A percentile compares a stretch with the other conserved stretches of the same genome.
Conservation (phyloP, 2,113 vertebrate species). For the Barbus barbus region DNA sequence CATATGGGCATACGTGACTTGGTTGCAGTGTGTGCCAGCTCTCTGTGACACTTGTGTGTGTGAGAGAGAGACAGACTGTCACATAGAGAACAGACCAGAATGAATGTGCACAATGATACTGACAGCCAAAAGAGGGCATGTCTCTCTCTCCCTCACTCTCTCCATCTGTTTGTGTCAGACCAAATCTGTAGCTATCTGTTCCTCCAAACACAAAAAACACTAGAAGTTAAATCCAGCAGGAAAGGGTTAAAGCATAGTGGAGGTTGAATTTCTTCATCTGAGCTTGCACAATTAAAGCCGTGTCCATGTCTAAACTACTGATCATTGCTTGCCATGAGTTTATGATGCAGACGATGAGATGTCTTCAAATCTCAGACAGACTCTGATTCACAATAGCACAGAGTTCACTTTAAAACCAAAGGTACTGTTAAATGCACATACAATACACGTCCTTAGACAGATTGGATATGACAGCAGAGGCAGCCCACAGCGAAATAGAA, state of each 20-base stretch:
- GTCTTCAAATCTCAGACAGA: constrained; percentile 24
- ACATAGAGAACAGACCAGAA: not conserved
- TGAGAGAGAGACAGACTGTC: not conserved
- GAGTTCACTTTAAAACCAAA: constrained; percentile 14
- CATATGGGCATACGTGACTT: not conserved
- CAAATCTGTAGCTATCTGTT: not conserved
- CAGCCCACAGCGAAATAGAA: constrained; percentile 12
- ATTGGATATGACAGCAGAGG: constrained; percentile 15
- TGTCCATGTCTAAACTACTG: not conserved
- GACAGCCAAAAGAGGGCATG: constrained; percentile 18
- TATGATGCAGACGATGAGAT: constrained; percentile 29
- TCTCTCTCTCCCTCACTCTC: not conserved
- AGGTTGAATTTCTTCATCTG: not conserved
- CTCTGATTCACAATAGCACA: constrained; percentile 1
- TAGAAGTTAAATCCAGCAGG: not conserved
- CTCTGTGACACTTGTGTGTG: not conserved
- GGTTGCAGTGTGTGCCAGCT: not conserved
- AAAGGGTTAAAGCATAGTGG: not conserved
- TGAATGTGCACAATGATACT: constrained; percentile 21
- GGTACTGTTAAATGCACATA: constrained; percentile 19
- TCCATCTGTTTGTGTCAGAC: constrained; percentile 5
- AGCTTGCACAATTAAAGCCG: not conserved
- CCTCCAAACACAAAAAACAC: not conserved
- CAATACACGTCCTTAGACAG: not conserved
- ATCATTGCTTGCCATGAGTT: not conserved